Conservation (phyloP, 92 coral and sea anemone species). For the Zoanthus sociatus region DNA sequence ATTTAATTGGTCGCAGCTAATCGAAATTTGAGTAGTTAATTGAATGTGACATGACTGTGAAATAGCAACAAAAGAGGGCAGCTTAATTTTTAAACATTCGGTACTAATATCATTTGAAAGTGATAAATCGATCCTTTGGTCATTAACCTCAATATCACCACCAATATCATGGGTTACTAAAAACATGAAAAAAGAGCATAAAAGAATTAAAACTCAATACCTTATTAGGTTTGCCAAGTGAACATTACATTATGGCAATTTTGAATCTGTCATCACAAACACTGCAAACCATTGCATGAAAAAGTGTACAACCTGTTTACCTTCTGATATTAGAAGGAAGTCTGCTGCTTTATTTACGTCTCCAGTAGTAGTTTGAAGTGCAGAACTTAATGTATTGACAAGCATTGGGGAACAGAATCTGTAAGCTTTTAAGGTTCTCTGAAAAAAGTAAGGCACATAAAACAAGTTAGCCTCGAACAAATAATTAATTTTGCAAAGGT, state of each 20-base stretch:
- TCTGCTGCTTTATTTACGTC: constrained; percentile 52
- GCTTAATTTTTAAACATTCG: background rate
- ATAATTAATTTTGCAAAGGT: background rate
- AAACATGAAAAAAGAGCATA: too few species aligned
- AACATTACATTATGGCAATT: background rate
- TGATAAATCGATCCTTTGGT: too few species aligned
- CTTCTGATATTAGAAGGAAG: constrained; percentile 29
- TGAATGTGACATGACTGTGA: constrained; percentile 12
- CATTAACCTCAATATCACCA: too few species aligned
- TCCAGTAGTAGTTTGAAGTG: constrained; percentile 34
- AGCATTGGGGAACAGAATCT: constrained; percentile 37
- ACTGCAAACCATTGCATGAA: background rate
- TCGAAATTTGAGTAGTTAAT: constrained; percentile 1
- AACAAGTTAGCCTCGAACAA: background rate
- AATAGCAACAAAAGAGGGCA: constrained; percentile 26
- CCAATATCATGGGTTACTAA: too few species aligned
- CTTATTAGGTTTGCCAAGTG: too few species aligned
- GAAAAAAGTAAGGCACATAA: background rate
- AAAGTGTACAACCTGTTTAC: constrained; percentile 10
- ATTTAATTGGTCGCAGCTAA: constrained; percentile 33
- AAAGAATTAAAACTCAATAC: too few species aligned
- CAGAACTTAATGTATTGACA: constrained; percentile 23
- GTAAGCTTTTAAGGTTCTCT: constrained; percentile 36
- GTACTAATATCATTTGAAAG: too few species aligned
- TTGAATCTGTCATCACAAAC: background rate